Evolutionary conservation across 2,888 invertebrate species (phyloP), one percentile per base, ranked within the genome.

Genomic region (Caenorhabditis angaria): DNA sequence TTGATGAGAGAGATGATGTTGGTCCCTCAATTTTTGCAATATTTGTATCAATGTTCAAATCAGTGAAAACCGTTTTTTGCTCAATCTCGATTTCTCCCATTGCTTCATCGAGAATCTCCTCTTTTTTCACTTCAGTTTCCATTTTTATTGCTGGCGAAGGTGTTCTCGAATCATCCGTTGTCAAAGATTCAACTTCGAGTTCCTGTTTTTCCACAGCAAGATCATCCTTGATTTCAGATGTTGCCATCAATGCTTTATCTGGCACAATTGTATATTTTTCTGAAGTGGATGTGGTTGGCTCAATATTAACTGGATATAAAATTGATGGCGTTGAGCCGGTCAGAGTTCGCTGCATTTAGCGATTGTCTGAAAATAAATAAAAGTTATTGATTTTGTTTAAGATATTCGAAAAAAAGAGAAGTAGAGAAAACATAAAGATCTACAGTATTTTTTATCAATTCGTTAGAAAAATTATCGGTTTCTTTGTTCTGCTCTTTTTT

Each of bases 141-240:
- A 2, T 22, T 22, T 56, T 22, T 22, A 2, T 6, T 4, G 18
- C 54, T 20, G 56, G 56, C 22, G 56, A 25, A 6, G 56, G 56
- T 29, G 56, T 57, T 29, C 56, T 27, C 22, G 56, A 32, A 12
- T 20, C 29, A 8, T 57, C 56, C 18, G 25, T 28, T 22, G 29
- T 32, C 56, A n/a, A 8, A 12, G 54, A 6, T 8, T 51, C 51
- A 12, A 10, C 25, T 51, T 51, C 22, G 3, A 4, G 6, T 41
- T 41, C 14, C 18, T 41, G 41, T 32, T 32, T 6, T 48, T 20
- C 10, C n/a, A 18, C 20, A 4, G 8, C 48, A 50, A 27, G 1
- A 14, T 54, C 27, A 8, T 25, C 8, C 35, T 35, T 6, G 8
- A 35, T 14, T 35, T 6, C 10, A 4, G 54, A 25, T 10, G 51